Evolutionary conservation across 2,888 invertebrate species (phyloP).

Genomic region (Acanthosepion pharaonis): DNA sequence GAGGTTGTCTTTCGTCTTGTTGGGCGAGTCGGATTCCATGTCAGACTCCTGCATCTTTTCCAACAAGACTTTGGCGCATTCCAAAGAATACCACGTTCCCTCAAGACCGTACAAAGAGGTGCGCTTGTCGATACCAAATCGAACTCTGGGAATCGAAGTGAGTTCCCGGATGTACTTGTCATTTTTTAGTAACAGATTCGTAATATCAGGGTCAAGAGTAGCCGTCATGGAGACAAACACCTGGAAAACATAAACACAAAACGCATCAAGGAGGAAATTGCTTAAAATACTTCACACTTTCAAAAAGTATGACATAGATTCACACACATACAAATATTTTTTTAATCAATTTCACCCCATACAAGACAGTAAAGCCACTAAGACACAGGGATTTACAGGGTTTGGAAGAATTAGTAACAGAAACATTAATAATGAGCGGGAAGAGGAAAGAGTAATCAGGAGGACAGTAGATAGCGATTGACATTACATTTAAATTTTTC

Average conservation of each 20-base stretch:
- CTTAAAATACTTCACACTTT: background rate
- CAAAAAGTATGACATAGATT: background rate
- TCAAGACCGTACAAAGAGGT: slow-evolving; percentile 38
- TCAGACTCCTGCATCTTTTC: slow-evolving; percentile 35
- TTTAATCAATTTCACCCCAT: no score
- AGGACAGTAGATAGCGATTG: no score
- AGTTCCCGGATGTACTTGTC: slow-evolving; percentile 41
- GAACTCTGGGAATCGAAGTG: slow-evolving; percentile 36
- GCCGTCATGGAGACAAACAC: slow-evolving; percentile 41
- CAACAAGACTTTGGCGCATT: slow-evolving; percentile 43
- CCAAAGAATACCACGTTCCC: slow-evolving; percentile 40
- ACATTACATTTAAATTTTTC: no score
- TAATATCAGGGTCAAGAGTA: slow-evolving; percentile 37
- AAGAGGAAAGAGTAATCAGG: no score
- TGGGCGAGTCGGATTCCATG: background rate
- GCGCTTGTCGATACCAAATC: slow-evolving; percentile 38
- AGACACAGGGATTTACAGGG: no score
- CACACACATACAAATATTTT: no score
- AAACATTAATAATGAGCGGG: no score
- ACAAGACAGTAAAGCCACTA: no score
- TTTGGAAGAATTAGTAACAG: no score
- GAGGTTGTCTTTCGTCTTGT: slow-evolving; percentile 7
- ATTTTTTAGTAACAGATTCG: slow-evolving; percentile 39
- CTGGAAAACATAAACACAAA: background rate
- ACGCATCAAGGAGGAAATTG: background rate